Base-by-base conservation (phyloP, 1,140 invertebrate genomes). In the Brachionus koreanus region DNA sequence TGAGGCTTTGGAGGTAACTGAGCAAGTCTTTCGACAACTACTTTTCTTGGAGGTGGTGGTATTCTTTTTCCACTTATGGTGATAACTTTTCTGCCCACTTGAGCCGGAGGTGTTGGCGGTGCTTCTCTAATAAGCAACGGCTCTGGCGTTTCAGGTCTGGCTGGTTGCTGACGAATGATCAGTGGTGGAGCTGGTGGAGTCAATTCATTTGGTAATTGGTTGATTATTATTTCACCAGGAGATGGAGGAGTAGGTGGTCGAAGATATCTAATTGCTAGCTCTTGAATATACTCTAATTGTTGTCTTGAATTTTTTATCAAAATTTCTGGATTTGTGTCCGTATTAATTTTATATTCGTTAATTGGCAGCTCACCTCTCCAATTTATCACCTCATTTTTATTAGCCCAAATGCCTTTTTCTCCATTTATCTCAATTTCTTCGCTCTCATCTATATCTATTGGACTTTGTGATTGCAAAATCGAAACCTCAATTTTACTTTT, bases 1-100 rank as follows among this genome's bases (percentile, higher is more conserved):
- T 63, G 42, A 23, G 82, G 82, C 57, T 83, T 83, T 25, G 82
- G 19, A 12, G 82, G 82, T 39, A 83, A 65, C 10, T 65, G 65
- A 12, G 82, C 61, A 16, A 74, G 13, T 6, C 82, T 19, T 43
- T 83, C 65, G 25, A 83, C 42, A 63, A 83, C 39, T 7, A 83
- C 82, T 61, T 63, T 67, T 35, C 82, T n/a, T 25, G 81, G 81
- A 19, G 81, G 81, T 12, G 81, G 63, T 35, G 81, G 81, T 10
- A 49, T 29, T 19, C 16, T 5, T 19, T 37, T 49, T 29, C 52
- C 19, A 39, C 9, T 19, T 69, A 61, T 82, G 10, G 61, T 61
- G 16, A 82, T 82, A 10, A 82, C 65, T 74, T 69, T 72, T 49
- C 25, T 23, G 9, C 39, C 39, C 13, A 52, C 16, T 43, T 35